Evolutionary conservation across 2,113 vertebrate species (phyloP).

Genomic region (Myotis lucifugus): DNA sequence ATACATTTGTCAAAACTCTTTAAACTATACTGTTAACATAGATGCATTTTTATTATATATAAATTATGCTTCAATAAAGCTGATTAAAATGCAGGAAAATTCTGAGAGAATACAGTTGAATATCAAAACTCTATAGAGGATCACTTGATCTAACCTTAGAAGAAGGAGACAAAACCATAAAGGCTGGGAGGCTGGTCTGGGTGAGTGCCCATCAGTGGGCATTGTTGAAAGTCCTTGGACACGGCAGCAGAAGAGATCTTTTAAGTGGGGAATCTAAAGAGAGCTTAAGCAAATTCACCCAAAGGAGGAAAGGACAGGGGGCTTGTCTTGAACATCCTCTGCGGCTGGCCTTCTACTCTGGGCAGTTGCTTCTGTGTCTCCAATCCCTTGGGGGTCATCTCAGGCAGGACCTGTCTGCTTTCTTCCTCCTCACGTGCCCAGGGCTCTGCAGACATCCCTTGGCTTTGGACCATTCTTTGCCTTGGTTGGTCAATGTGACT

Average conservation of each 20-base stretch:
- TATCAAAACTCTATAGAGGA: background rate
- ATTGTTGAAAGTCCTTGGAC: background rate
- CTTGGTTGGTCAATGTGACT: background rate
- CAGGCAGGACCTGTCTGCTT: background rate
- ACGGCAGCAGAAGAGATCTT: background rate
- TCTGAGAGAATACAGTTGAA: background rate
- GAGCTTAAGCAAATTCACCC: background rate
- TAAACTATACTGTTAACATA: background rate
- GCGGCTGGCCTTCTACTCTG: background rate
- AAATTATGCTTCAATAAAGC: background rate
- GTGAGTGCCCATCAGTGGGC: background rate
- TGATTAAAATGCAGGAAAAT: background rate
- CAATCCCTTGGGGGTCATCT: background rate
- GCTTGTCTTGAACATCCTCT: background rate
- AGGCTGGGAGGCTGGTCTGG: background rate
- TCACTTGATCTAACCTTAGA: background rate
- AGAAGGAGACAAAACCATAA: background rate
- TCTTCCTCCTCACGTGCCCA: background rate
- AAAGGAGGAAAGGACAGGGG: background rate
- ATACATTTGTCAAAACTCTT: background rate
- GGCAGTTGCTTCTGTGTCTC: background rate
- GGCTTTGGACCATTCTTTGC: no score
- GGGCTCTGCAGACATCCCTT: background rate
- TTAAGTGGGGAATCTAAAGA: background rate
- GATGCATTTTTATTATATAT: background rate